phyloP scores from a whole-genome alignment of 2,113 vertebrate genomes.

The Oplegnathus fasciatus region DNA sequence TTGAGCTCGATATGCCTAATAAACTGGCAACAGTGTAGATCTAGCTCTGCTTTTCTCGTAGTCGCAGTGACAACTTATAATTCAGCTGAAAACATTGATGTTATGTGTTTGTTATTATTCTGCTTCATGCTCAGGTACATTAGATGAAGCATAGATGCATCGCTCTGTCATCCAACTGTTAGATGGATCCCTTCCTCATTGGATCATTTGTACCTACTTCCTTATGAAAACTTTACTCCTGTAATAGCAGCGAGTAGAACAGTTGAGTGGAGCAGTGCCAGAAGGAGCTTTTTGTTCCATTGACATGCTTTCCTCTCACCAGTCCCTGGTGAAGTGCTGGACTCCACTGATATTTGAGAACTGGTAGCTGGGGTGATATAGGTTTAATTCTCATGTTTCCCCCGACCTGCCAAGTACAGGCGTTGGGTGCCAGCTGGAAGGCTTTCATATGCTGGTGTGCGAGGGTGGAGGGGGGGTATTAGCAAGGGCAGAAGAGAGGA shows the following conservation, averaged over 20 bases:
- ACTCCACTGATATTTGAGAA: slow-evolving; percentile 88
- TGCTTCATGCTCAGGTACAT: neutral
- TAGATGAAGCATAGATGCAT: neutral
- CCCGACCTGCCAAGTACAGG: slow-evolving; percentile 84
- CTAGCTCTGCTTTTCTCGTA: neutral
- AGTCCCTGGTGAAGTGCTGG: slow-evolving; percentile 86
- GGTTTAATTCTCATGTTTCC: slow-evolving; percentile 88
- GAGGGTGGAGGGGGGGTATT: slow-evolving; percentile 58
- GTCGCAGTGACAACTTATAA: neutral
- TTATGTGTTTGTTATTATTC: neutral
- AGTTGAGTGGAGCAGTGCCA: slow-evolving; percentile 78
- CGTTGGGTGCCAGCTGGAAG: slow-evolving; percentile 87
- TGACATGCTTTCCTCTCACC: slow-evolving; percentile 76
- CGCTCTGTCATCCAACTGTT: slow-evolving; percentile 30
- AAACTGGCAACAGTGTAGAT: neutral
- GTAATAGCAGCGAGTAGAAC: slow-evolving; percentile 59
- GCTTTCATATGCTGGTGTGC: slow-evolving; percentile 77
- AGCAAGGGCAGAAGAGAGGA: slow-evolving; percentile 69
- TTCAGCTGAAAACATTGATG: slow-evolving; percentile 13
- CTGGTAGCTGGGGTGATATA: slow-evolving; percentile 84
- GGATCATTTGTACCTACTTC: slow-evolving; percentile 61
- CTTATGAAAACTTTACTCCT: slow-evolving; percentile 77
- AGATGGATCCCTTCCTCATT: slow-evolving; percentile 20
- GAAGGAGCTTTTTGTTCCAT: slow-evolving; percentile 77
- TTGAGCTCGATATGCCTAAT: neutral